Base-by-base conservation (phyloP, 2,113 vertebrate species). In the Stegostoma tigrinum region DNA sequence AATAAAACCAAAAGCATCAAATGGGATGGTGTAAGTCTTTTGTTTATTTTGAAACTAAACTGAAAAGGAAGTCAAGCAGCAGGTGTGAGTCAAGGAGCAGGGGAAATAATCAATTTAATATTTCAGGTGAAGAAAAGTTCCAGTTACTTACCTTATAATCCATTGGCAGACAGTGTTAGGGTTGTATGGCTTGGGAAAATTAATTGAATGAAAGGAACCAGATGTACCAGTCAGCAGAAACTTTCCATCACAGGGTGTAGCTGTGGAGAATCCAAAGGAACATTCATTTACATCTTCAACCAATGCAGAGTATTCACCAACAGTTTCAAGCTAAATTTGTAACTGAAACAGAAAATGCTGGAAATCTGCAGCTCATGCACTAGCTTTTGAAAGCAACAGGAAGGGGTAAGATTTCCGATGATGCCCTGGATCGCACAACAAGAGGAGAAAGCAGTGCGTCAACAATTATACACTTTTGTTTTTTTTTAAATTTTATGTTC, bases 161-260 rank as follows among this genome's bases (percentile, higher is more conserved):
- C 98, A 98, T 1, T 95, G 97, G 70, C 98, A 98, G 96, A 96
- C 0, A 10, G 89, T 70, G 6, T 96, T 96, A 96, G 96, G 95
- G 27, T 96, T 94, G 85, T 97, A 97, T 0, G 97, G 96, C 1
- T 97, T 95, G 91, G 98, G 98, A 95, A 97, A 97, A 96, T 97
- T 96, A 96, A 96, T 91, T 27, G 97, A 97, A 38, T 98, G 97
- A 80, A 98, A 98, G 96, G 96, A 97, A 17, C 98, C 98, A 67
- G 97, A 97, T n/a, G 97, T 96, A 21, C 95, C 97, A 38, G 96
- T 98, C 96, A 98, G 96, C 95, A 98, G 96, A 97, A 97, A 98
- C 96, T 97, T 97, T 96, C 98, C 98, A 96, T 98, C 98, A 96
- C 98, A 98, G 96, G 94, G 45, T 61, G 97, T 68, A 96, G 97